Conservation (phyloP, 2,113 vertebrate species). For the Pristiophorus japonicus region DNA sequence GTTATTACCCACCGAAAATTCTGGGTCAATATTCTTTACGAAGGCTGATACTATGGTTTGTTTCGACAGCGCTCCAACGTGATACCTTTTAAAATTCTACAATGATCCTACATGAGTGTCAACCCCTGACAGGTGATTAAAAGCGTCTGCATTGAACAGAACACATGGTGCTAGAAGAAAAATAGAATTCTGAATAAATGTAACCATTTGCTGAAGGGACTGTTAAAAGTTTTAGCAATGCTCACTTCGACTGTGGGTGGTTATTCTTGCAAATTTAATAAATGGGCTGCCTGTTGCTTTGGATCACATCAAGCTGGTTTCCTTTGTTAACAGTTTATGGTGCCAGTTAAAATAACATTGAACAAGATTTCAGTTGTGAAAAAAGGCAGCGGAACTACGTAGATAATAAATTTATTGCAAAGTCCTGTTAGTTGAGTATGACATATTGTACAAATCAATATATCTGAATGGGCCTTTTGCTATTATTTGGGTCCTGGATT, state of each 20-base stretch:
- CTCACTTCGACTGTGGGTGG: not conserved
- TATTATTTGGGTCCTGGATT: not conserved
- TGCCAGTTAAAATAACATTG: not conserved
- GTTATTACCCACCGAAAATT: no score
- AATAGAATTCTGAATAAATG: not conserved
- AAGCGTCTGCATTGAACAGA: not conserved
- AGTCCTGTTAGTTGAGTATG: not conserved
- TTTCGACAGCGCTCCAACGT: not conserved
- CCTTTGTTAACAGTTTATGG: not conserved
- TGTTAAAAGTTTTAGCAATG: not conserved
- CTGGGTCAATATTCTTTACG: no score
- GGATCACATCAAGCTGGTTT: not conserved
- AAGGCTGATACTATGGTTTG: not conserved
- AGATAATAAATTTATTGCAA: not conserved
- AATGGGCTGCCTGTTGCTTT: not conserved
- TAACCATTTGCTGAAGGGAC: not conserved
- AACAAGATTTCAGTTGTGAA: no score
- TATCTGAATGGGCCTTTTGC: not conserved
- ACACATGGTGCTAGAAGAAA: not conserved
- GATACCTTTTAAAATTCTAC: not conserved
- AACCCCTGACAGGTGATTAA: not conserved
- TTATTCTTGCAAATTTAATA: not conserved
- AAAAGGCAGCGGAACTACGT: no score
- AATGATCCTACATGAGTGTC: not conserved
- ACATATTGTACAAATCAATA: not conserved